Base-by-base conservation (phyloP, 1,140 invertebrate species). In the Cyphomyrmex costatus region DNA sequence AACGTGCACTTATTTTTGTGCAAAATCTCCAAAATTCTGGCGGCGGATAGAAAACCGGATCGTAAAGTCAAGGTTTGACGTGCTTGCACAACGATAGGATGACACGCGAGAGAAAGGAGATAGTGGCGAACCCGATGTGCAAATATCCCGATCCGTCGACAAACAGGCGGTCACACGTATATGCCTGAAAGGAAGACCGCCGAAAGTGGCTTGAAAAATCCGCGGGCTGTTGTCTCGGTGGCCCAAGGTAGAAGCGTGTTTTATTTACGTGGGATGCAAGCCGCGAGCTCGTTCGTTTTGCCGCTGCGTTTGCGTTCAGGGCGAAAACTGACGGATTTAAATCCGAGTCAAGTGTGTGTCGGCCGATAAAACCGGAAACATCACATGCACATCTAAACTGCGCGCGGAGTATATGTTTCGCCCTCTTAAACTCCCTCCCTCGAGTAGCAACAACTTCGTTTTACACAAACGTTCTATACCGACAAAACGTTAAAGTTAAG, bases 281-380 rank as follows among this genome's bases (percentile, higher is more conserved):
- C 51, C 21, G 74, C 30, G 33, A 58, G 76, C 49, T 82, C 65
- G 66, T 71, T 21, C 21, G 36, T 68, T 58, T 56, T 27, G 30
- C 65, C 10, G 58, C 58, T 60, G 65, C 19, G 51, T 78, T 56
- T 60, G 65, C 19, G 51, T 78, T 56, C 53, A 36, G 87, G 36
- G 80, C 60, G 73, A 89, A 91, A 88, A 86, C 74, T 65, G 84
- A 85, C 85, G 91, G 88, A 92, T 92, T 92, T 91, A 89, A 91
- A 88, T 88, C 74, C 84, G 74, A 82, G 89, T 89, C 89, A 87
- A 92, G 91, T 90, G 74, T 89, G 68, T 92, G 89, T 90, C 86
- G 80, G 86, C 83, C 85, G 91, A 92, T 92, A 92, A 92, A 92
- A 85, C 86, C 87, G 89, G 84, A 91, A 92, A 91, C 88, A 90